These are phyloP conservation scores for Rhegmatorhina hoffmannsi DNA, from an alignment of 2,113 vertebrate genomes.

Conservation along the genomic window DNA sequence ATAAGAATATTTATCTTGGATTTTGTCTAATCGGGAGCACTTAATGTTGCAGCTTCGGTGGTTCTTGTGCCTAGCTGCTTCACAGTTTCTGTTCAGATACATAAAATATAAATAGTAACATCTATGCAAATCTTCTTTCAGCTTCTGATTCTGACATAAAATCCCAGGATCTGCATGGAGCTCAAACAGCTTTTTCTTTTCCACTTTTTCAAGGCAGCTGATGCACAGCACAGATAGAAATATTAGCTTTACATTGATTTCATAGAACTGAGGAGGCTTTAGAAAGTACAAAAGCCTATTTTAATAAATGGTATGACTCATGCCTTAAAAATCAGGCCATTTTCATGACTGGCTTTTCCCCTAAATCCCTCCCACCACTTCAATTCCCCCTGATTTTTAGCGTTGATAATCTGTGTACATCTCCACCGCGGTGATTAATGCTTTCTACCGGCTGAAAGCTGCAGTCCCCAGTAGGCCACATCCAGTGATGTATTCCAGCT, in stretches of 20 bases:
- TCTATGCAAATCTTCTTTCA: background rate
- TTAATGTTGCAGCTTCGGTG: background rate
- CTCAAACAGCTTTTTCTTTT: background rate
- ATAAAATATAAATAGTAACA: background rate
- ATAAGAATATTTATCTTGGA: background rate
- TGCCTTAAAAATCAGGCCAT: slow-evolving; percentile 44
- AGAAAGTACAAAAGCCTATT: slow-evolving; percentile 47
- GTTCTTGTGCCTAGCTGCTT: background rate
- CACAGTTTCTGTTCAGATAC: background rate
- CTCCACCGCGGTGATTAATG: background rate
- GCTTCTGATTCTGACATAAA: slow-evolving; percentile 9
- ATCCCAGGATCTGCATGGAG: background rate
- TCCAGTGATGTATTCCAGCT: background rate
- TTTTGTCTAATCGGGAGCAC: background rate
- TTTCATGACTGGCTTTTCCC: slow-evolving; percentile 42
- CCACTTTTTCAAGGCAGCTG: background rate
- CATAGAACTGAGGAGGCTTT: background rate
- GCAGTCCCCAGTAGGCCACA: background rate
- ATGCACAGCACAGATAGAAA: slow-evolving; percentile 1
- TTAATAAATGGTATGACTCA: slow-evolving; percentile 52
- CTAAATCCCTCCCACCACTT: slow-evolving; percentile 34
- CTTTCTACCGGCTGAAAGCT: background rate
- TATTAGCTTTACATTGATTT: slow-evolving; percentile 28
- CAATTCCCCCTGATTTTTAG: background rate
- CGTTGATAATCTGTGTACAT: background rate